phyloP scores from a whole-genome alignment of 2,113 vertebrate species.

The Athene noctua region DNA sequence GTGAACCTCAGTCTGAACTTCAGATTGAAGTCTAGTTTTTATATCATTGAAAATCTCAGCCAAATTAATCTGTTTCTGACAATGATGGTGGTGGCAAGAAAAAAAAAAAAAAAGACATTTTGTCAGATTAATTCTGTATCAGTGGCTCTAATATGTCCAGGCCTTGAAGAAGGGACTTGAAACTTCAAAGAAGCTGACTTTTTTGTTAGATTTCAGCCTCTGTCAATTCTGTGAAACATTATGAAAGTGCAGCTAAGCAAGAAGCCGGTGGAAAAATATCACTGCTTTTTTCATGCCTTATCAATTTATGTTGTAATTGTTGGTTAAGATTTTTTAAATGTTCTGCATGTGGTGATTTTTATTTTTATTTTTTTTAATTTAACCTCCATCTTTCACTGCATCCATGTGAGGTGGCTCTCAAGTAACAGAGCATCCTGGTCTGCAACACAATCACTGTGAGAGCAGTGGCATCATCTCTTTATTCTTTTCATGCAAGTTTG shows the following conservation, averaged over 20 bases:
- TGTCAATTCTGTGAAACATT: not conserved
- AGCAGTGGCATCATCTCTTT: not conserved
- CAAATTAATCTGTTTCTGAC: not conserved
- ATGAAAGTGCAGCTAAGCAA: not conserved
- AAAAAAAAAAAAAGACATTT: not conserved
- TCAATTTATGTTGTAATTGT: not conserved
- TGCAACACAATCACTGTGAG: not conserved
- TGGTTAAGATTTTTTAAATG: not conserved
- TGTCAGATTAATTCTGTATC: not conserved
- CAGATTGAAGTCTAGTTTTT: not conserved
- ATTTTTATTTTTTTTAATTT: not conserved
- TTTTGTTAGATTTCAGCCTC: not conserved
- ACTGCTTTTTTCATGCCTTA: not conserved
- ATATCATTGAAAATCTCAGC: not conserved
- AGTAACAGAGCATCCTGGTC: not conserved
- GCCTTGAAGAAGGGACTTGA: not conserved
- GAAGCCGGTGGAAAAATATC: not conserved
- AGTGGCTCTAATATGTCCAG: not conserved
- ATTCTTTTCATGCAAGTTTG: not conserved
- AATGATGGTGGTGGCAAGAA: not conserved
- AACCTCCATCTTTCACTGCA: not conserved
- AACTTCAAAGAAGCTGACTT: not conserved
- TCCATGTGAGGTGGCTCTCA: not conserved
- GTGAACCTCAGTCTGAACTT: not conserved
- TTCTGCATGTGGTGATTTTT: not conserved